Base-by-base conservation (phyloP, 2,888 invertebrate genomes). In the Erannis defoliaria region DNA sequence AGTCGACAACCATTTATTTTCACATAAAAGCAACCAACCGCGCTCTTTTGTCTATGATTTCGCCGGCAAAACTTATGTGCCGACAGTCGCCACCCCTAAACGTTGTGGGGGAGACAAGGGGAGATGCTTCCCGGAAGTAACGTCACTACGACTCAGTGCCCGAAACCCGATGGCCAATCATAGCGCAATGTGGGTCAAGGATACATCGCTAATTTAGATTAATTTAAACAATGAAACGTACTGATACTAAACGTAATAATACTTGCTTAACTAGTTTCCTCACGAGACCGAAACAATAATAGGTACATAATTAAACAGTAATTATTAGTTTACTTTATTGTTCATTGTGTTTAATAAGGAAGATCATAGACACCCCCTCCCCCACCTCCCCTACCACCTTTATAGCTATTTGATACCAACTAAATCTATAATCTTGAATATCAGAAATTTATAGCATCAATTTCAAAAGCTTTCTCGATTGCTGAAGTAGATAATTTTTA, bases 21-120 rank as follows among this genome's bases (percentile, higher is more conserved):
- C 64, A 61, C 61, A 67, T 62, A 69, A 70, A 54, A 67, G 59
- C 66, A 56, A 54, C 56, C 33, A 35, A 26, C 55, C 60, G 62
- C 54, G 48, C 65, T 65, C 66, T 68, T 67, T 70, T 67, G 64
- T 68, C 62, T 66, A 65, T 64, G 66, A 70, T 58, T 55, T 45
- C 45, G 38, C 18, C 60, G 59, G 53, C 59, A 63, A 66, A 68
- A 64, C 68, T 68, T 64, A 61, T 66, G 61, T 38, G 62, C 61
- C 31, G 66, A 49, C 62, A 55, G n/a, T 35, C 31, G 19, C 48
- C 31, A 14, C 42, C 43, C 42, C 26, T 42, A 42, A 55, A n/a
- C 37, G n/a, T 43, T 23, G 43, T 16, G 19, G 18, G 42, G 29
- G 19, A 38, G 19, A 38, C 38, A 21, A 19, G 18, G 19, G 45